Evolutionary conservation across 2,888 invertebrate species (phyloP).

Genomic region (Pseudeuparius sepicola): DNA sequence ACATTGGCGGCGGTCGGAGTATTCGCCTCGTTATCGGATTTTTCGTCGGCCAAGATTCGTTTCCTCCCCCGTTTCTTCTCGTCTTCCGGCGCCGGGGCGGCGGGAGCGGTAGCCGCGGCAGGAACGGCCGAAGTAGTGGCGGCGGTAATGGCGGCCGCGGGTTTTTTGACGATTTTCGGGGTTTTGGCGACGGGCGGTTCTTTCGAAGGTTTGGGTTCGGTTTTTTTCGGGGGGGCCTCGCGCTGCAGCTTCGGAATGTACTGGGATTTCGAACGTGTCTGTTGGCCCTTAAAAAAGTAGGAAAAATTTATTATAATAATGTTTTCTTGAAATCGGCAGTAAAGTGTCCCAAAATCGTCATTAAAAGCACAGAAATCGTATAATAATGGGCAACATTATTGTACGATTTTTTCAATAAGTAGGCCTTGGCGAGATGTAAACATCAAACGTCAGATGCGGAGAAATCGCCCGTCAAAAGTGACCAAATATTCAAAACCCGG

Average conservation of each 20-base stretch:
- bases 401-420: no score
- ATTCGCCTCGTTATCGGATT: conserved; percentile 18
- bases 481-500: no score
- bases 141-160: conserved; percentile 26
- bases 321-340: no score
- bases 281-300: conserved; percentile 31
- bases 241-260: conserved; percentile 24
- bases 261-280: conserved; percentile 36
- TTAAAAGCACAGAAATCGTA: no score
- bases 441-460: no score
- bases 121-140: no score
- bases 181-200: conserved; percentile 16
- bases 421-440: no score
- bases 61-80: conserved; percentile 36
- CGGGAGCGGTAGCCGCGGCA: not conserved
- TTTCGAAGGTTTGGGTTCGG: conserved; percentile 8
- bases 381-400: no score
- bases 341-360: no score
- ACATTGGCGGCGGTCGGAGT: conserved; percentile 29
- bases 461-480: no score
- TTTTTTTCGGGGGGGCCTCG: conserved; percentile 22
- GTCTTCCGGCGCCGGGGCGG: conserved; percentile 26
- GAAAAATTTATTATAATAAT: no score
- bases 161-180: conserved; percentile 12
- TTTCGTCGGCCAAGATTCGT: conserved; percentile 35